Base-by-base conservation (phyloP, 92 coral and sea anemone species). In the Umimayanthus kanabou region DNA sequence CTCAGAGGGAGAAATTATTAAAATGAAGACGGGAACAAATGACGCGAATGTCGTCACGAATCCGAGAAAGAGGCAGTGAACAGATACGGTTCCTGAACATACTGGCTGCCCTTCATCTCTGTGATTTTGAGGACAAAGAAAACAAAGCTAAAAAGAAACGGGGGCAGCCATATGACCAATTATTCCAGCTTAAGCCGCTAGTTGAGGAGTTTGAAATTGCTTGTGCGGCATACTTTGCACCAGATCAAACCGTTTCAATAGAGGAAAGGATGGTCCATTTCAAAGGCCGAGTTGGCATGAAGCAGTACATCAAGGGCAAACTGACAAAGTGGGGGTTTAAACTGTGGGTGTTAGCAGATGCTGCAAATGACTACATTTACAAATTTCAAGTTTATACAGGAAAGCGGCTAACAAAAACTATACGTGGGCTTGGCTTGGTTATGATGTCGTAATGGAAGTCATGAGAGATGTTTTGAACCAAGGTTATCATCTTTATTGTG, bases 401-500 rank as follows among this genome's bases (percentile, higher is more conserved):
- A 69, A 81, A 81, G 76, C 87, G 77, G 39, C 77, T 82, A 25
- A 67, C 87, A 82, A 70, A 70, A 26, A 70, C 80, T 43, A n/a
- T 57, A 29, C 79, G 71, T 72, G 79, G 80, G 66, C 65, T 84
- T 74, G 80, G 66, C 65, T 84, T 74, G 88, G 88, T 43, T 69
- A 70, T 72, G 88, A 84, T 84, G 88, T 84, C 15, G 47, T 47
- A 39, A 81, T 87, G 88, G 85, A 86, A 30, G 65, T 87, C 25
- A 89, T 84, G 61, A 64, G 42, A 29, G 69, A 80, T 25, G 7
- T 88, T 79, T 42, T 88, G 18, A 43, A 50, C 6, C 92, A 85
- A 58, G 92, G 88, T 70, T 90, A 90, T 37, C 92, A 86, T 47
- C 66, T 90, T 76, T 93, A 84, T 82, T 84, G 76, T n/a, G 93